phyloP scores from a whole-genome alignment of 2,888 invertebrate genomes.

The Macrosoma leucophasiata region DNA sequence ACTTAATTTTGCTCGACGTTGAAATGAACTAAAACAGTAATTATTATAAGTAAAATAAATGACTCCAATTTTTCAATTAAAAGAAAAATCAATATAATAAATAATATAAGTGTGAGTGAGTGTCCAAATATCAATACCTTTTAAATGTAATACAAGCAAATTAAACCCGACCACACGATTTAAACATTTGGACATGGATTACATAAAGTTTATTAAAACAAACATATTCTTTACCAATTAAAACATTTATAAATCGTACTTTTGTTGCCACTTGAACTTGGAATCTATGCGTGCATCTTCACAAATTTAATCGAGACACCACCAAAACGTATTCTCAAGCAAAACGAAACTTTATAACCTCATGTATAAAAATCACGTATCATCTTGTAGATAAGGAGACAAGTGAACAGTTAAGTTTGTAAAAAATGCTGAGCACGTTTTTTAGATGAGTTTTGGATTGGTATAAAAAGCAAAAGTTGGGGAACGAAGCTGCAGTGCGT shows the following conservation, averaged over 20 bases:
- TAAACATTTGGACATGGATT: too few relatives aligned
- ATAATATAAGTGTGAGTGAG: too few relatives aligned
- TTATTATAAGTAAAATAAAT: too few relatives aligned
- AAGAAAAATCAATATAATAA: too few relatives aligned
- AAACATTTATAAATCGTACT: conserved; percentile 30
- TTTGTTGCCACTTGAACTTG: conserved; percentile 44
- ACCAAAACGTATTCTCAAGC: conserved; percentile 1
- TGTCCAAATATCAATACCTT: too few relatives aligned
- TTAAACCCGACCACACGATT: conserved; percentile 2
- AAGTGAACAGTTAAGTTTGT: conserved; percentile 32
- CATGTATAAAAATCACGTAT: conserved; percentile 15
- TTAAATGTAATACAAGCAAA: too few relatives aligned
- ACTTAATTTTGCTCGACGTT: too few relatives aligned
- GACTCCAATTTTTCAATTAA: too few relatives aligned
- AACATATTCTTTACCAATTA: conserved; percentile 39
- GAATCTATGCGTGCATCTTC: conserved; percentile 38
- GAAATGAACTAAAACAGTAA: too few relatives aligned
- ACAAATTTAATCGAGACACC: conserved; percentile 27
- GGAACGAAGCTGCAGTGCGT: conserved; percentile 46
- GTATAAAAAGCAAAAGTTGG: conserved; percentile 61
- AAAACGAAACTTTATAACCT: conserved; percentile 20
- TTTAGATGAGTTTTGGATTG: conserved; percentile 54
- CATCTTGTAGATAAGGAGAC: background rate
- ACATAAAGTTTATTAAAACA: conserved; percentile 27
- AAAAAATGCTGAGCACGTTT: conserved; percentile 50